Evolutionary conservation across 2,797 vertebrate genomes (phyloP).

Genomic region (Acrossocheilus wenchowensis): DNA sequence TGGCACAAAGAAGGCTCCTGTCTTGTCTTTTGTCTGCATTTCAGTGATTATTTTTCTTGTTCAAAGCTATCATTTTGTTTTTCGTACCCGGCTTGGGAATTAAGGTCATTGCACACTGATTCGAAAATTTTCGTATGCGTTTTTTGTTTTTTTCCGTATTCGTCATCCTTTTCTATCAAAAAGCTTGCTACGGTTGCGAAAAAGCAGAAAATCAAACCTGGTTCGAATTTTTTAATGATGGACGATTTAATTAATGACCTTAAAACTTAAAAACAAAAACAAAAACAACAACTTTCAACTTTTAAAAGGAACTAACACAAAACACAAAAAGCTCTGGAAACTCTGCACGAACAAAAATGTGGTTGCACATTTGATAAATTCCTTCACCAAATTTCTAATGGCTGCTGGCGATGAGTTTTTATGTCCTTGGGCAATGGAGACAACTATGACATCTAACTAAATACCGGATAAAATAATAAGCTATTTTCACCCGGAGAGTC

Average conservation of each 20-base stretch:
- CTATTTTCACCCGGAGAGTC: conserved; percentile 39
- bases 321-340: not conserved
- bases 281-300: not conserved
- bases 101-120: no score
- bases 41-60: not conserved
- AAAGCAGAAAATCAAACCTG: no score
- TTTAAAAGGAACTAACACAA: not conserved
- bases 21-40: not conserved
- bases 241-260: no score
- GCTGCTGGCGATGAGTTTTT: not conserved
- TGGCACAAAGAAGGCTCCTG: not conserved
- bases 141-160: no score
- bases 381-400: not conserved
- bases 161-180: no score
- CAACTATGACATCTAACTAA: conserved; percentile 46
- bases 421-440: not conserved
- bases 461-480: conserved; percentile 15
- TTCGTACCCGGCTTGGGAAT: not conserved
- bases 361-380: no score
- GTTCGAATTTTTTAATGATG: no score
- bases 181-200: no score
- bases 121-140: no score
- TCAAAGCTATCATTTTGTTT: not conserved
- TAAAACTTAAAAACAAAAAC: no score
- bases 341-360: not conserved